phyloP scores from a whole-genome alignment of 2,888 invertebrate species.

The Drosophila diplacantha region DNA sequence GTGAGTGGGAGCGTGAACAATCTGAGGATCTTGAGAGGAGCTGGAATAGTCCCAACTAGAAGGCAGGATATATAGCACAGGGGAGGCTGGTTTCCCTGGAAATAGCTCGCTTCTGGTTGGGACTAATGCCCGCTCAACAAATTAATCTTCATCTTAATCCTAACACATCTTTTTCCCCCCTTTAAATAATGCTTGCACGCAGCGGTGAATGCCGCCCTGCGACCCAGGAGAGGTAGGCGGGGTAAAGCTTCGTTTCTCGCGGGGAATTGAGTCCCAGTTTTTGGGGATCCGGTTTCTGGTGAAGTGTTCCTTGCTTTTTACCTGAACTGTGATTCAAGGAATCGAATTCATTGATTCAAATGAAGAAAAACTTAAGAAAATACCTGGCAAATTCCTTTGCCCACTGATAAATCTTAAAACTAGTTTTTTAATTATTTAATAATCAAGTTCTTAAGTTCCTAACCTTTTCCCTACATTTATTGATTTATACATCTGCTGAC shows the following conservation, averaged over 20 bases:
- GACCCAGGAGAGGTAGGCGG: slow-evolving; percentile 61
- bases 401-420: not conserved
- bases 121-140: not conserved
- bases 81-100: not conserved
- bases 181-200: slow-evolving; percentile 47
- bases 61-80: too few species aligned
- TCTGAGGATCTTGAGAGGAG: not conserved
- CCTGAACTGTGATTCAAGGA: slow-evolving; percentile 13
- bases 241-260: slow-evolving; percentile 3
- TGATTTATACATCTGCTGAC: slow-evolving; percentile 1
- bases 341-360: not conserved
- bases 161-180: slow-evolving; percentile 1
- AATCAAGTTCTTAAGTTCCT: not conserved
- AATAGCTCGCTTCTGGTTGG: not conserved
- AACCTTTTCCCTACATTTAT: too few species aligned
- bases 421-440: not conserved
- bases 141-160: slow-evolving; percentile 8
- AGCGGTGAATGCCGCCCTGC: slow-evolving; percentile 55
- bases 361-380: not conserved
- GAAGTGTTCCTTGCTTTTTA: slow-evolving; percentile 5
- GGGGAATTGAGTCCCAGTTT: slow-evolving; percentile 1
- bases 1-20: slow-evolving; percentile 54
- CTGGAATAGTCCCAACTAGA: too few species aligned
- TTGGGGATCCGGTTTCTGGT: slow-evolving; percentile 7
- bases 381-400: not conserved